Evolutionary conservation across 2,113 vertebrate species (phyloP), one percentile per base, ranked within the genome.

Genomic region (Thinocorus orbignyianus): DNA sequence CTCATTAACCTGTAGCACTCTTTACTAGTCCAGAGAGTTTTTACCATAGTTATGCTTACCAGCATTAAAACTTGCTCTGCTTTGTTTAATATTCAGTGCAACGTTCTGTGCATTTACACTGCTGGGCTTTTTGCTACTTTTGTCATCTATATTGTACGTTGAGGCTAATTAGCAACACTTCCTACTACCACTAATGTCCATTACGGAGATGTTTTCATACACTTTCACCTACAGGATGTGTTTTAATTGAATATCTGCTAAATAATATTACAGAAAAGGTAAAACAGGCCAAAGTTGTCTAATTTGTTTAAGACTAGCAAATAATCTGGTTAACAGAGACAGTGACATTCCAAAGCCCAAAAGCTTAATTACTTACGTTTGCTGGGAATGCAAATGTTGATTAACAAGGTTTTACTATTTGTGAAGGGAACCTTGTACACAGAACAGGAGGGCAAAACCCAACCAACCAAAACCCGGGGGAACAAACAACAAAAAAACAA

Each of bases 1-100:
- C 70, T 97, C 97, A 95, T 96, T 97, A 97, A 95, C 73, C 81
- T 97, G 81, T 16, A 95, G 68, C 72, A 54, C 88, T 95, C 88
- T 95, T 78, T 81, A 64, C 92, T 86, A 97, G 73, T 97, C 82
- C 86, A 1, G 81, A 65, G 96, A 96, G 86, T 96, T 97, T 96
- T 96, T 86, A 60, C 82, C 62, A 3, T 26, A 88, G 46, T 66
- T 81, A 2, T 41, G 46, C 51, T 93, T 94, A 88, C 86, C 85
- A 28, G 8, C 55, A 1, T 73, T 73, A 49, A 42, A 96, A 84
- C 55, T 82, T 72, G 35, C 78, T 74, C 58, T 52, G 33, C 87
- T 93, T 91, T 71, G 79, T 72, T 97, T 89, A 93, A 84, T 91
- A 96, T 96, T 74, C 70, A 64, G 78, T 52, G 52, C 94, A 54